These are phyloP conservation scores for Muscicapa adusta DNA, from an alignment of 2,113 vertebrate genomes.

Conservation along the genomic window DNA sequence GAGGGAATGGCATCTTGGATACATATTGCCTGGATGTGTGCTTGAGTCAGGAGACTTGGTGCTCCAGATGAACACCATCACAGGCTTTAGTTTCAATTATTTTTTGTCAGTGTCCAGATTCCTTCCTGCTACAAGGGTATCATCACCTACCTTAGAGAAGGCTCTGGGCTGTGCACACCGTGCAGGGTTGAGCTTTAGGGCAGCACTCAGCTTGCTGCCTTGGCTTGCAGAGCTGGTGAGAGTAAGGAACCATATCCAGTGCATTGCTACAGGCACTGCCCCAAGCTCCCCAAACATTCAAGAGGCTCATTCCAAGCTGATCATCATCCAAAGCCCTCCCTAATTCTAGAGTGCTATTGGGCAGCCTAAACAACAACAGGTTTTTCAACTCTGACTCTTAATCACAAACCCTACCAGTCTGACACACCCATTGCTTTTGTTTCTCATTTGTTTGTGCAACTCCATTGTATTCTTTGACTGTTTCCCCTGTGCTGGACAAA, in stretches of 20 bases:
- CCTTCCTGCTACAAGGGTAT: too few relatives aligned
- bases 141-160: background rate
- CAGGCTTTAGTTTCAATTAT: background rate
- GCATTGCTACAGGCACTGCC: background rate
- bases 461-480: background rate
- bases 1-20: background rate
- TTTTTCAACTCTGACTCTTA: background rate
- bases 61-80: background rate
- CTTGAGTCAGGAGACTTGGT: background rate
- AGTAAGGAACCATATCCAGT: accelerated
- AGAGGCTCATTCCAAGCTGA: background rate
- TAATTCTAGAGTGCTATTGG: background rate
- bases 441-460: background rate
- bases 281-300: background rate
- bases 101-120: background rate
- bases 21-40: accelerated
- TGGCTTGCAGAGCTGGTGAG: background rate
- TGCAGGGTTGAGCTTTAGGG: accelerated
- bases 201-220: background rate
- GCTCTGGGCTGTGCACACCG: background rate
- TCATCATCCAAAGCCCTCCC: background rate
- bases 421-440: background rate
- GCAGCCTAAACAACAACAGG: background rate
- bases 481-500: background rate
- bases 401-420: background rate